Base-by-base conservation (phyloP, 2,797 vertebrate species). In the Neostethus bicornis region DNA sequence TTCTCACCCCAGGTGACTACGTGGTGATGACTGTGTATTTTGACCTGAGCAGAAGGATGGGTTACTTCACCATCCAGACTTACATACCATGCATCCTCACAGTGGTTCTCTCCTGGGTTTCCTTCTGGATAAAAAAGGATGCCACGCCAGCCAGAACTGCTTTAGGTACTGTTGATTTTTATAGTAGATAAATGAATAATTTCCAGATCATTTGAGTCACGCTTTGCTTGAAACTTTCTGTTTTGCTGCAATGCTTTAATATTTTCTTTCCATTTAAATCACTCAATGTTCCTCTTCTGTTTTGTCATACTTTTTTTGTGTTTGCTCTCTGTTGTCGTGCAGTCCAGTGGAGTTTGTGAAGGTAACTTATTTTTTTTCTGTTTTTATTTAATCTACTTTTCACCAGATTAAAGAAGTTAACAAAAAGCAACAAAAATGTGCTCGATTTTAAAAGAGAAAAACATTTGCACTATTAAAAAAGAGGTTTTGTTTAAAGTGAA, bases 51-150 rank as follows among this genome's bases (percentile, higher is more conserved):
- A 90, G 96, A 85, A 93, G 96, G 84, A 98, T 98, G 96, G 96
- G 96, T 37, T 98, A 97, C 88, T 98, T 98, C 83, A 98, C 96
- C 77, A 98, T 98, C 85, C 96, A 98, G 85, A 98, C 96, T 0
- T 98, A 98, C 84, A 98, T 98, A 70, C 96, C 96, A 59, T 98
- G 96, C 79, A 96, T 97, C 85, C 91, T 98, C 68, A 98, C 95
- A 1, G 96, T 98, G 75, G 96, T 98, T 60, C 90, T 98, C 32
- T 98, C 96, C 45, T 98, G 96, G 96, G 96, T 98, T 9, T 98
- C 96, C 6, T 97, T 98, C 82, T 98, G 96, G 96, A 98, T 98
- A 76, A 98, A 98, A 85, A 97, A 97, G 79, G 96, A 98, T 43
- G 95, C 96, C 48, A 98, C 96, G 9, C 96, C 96, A 43, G 96